Evolutionary conservation across 2,888 invertebrate species (phyloP).

Genomic region (Limnephilus lunatus): DNA sequence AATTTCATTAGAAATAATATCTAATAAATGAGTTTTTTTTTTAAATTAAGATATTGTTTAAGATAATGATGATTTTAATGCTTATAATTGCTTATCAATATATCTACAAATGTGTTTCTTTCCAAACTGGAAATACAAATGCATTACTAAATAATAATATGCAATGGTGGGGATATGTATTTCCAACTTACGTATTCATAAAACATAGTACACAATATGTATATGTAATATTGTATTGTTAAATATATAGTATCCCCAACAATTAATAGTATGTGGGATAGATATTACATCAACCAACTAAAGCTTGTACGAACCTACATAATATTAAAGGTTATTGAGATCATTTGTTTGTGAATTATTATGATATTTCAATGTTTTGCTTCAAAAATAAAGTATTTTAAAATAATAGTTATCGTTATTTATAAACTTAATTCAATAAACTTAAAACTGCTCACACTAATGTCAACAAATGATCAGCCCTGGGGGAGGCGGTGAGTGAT

Average conservation of each 20-base stretch:
- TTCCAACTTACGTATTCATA: neutral
- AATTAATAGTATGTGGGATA: neutral
- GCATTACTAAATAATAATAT: neutral
- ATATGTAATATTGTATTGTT: neutral
- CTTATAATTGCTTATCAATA: constrained; percentile 13
- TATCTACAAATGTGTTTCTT: neutral
- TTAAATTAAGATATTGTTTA: neutral
- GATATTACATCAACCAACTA: neutral
- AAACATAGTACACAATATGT: neutral
- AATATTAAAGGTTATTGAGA: constrained; percentile 2
- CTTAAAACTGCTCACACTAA: neutral
- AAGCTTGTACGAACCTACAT: constrained; percentile 1
- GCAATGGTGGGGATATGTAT: neutral
- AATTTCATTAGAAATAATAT: neutral
- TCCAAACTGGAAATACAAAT: neutral
- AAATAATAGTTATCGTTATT: constrained; percentile 4
- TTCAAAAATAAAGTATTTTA: constrained; percentile 43
- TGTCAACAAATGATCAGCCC: neutral
- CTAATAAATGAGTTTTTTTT: neutral
- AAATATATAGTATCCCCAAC: neutral
- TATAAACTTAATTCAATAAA: neutral
- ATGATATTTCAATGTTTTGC: constrained; percentile 28
- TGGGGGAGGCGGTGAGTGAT: neutral
- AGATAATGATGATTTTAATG: neutral
- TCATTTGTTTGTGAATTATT: constrained; percentile 21